Conservation (phyloP, 2,888 invertebrate species). For the Cephus rjabovi region DNA sequence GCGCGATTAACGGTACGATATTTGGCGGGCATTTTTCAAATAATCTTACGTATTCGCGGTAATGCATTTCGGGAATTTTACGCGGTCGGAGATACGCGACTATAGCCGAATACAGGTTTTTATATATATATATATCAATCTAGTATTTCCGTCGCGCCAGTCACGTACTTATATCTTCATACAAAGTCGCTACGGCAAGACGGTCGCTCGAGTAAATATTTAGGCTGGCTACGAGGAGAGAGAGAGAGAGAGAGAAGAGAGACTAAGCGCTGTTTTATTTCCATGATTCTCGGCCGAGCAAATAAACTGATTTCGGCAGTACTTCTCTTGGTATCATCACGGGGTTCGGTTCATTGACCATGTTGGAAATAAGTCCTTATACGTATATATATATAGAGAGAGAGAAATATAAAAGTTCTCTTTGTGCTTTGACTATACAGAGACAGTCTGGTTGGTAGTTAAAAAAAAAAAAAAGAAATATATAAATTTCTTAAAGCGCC, state of each 20-base stretch:
- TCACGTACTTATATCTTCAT: neutral
- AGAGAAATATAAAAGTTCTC: no score
- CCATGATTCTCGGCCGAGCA: neutral
- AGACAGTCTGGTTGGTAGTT: constrained; percentile 26
- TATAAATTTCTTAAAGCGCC: no score
- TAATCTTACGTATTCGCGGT: no score
- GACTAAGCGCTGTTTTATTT: neutral
- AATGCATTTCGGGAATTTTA: neutral
- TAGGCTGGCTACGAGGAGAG: neutral
- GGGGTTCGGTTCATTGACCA: neutral
- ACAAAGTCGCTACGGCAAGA: neutral
- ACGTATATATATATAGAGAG: neutral
- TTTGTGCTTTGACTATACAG: no score
- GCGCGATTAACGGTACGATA: neutral
- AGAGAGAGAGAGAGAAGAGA: no score
- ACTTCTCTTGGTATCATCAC: neutral
- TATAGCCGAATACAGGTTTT: neutral
- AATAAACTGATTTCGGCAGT: neutral
- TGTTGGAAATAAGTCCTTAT: neutral
- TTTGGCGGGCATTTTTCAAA: neutral
- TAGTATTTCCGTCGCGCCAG: neutral
- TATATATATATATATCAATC: neutral
- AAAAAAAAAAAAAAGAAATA: constrained; percentile 26
- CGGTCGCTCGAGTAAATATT: neutral
- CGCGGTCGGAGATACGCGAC: neutral